Base-by-base conservation (phyloP, 2,888 invertebrate species). In the Acleris emargana region DNA sequence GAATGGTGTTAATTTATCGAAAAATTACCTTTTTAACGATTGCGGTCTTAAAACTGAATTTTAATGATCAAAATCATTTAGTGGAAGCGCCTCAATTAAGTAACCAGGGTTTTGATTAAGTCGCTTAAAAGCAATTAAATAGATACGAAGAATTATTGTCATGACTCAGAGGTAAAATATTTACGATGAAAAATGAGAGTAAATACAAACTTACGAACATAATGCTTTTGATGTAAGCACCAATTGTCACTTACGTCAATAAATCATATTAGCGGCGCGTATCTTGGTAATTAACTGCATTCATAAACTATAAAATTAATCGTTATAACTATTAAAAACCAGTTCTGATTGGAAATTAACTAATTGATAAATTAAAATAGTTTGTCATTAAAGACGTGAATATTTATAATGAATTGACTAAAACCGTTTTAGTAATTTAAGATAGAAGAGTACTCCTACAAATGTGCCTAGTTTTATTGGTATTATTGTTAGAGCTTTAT, bases 391-490 rank as follows among this genome's bases (percentile, higher is more conserved):
- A 77, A 78, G 78, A 78, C 73, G 76, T 77, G 80, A 77, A 81
- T 81, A 73, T 87, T 87, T 84, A 80, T 83, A 76, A 76, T 82
- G 76, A 81, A 76, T 73, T 78, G 70, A 72, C 69, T 73, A 70
- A 75, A 71, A 74, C 71, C 76, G 74, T 72, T 81, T 80, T 76
- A 81, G 84, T 86, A 76, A 83, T 76, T 78, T 78, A 76, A 78
- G 76, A 70, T 67, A 71, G 68, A 54, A 64, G 68, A 70, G 69
- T 73, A 68, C 72, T 89, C 84, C 86, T 87, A 87, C 78, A 73
- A 81, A 75, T 72, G 89, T 90, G 88, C 87, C 88, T 88, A 73
- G 73, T 85, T 82, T 80, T 79, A 74, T 82, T 75, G 70, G 74
- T 68, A 66, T 67, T 68, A 76, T 77, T 72, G 66, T 73, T 72